These are phyloP conservation scores for Amblyopsis hoosieri DNA, from an alignment of 2,797 vertebrate species.

Conservation along the genomic window DNA sequence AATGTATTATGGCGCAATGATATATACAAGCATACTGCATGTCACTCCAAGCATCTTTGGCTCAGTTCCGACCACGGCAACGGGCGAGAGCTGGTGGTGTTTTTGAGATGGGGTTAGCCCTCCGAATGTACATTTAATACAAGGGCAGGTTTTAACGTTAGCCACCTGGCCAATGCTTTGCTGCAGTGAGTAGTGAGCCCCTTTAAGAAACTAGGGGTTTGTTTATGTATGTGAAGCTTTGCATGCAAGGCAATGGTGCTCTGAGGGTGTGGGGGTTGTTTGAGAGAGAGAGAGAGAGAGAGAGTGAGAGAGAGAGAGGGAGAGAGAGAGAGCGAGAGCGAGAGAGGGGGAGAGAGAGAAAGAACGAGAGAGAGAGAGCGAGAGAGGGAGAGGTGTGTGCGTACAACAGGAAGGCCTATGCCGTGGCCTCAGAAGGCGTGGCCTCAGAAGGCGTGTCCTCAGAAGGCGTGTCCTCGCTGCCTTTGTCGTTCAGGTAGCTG, in stretches of 20 bases:
- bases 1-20: constrained; percentile 42
- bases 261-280: not conserved
- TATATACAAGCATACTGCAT: constrained; percentile 4
- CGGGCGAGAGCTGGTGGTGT: constrained; percentile 33
- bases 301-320: too few relatives aligned
- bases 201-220: constrained; percentile 18
- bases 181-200: constrained; percentile 17
- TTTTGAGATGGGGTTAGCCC: constrained; percentile 13
- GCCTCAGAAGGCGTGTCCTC: constrained; percentile 61
- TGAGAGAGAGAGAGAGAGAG: not conserved
- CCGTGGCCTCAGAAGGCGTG: constrained; percentile 54
- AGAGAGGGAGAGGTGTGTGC: not conserved
- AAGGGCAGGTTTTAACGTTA: constrained; percentile 30
- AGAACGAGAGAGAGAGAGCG: too few relatives aligned
- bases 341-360: too few relatives aligned
- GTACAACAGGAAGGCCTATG: constrained; percentile 59
- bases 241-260: constrained; percentile 44
- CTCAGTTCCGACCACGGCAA: constrained; percentile 47
- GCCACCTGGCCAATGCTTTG: constrained; percentile 16
- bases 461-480: constrained; percentile 72
- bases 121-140: constrained; percentile 15
- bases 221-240: constrained; percentile 8
- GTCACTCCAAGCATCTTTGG: constrained; percentile 62
- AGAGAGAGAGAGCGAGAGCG: too few relatives aligned
- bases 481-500: constrained; percentile 81